Evolutionary conservation across 1,140 invertebrate species (phyloP), one percentile per base, ranked within the genome.

Genomic region (Marisa cornuarietis): DNA sequence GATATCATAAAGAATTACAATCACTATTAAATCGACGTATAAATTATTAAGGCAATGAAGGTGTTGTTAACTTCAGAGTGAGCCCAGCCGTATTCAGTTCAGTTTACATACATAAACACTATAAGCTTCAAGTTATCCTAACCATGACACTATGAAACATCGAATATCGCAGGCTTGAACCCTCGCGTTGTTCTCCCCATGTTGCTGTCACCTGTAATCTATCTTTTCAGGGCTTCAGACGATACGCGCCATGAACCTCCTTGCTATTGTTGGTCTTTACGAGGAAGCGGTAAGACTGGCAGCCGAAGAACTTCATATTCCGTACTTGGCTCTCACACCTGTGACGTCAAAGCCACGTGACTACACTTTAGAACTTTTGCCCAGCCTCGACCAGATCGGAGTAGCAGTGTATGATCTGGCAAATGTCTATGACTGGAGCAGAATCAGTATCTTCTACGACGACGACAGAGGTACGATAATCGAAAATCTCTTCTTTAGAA

Each of bases 381-480:
- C 76, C 42, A 26, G n/a, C 65, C 65, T 77, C 18, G 76, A 31
- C 10, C 63, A 77, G 63, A 26, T 77, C 0, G 76, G 76, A 22
- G 51, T 26, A 24, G 76, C 88, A 7, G 83, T 88, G 18, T 78
- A 86, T 51, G 87, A 87, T 62, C 69, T 88, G 16, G 84, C 85
- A 5, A 83, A 86, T 49, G 42, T 54, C 24, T 86, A 88, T 62
- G 62, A 68, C n/a, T 89, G 87, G 87, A 82, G 83, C 8, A 87
- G 86, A 79, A 85, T 88, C 52, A 87, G 88, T 63, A 75, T 89
- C 11, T 89, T 89, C 71, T 88, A 88, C 76, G 88, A 89, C 77
- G 85, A 85, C 69, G 81, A 86, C 26, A 81, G 75, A 80, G 88
- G 88, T 87, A 83, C 66, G 66, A 42, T 42, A 1, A 42, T 42